phyloP scores from a whole-genome alignment of 2,888 invertebrate genomes.

The Drosophila greeni region DNA sequence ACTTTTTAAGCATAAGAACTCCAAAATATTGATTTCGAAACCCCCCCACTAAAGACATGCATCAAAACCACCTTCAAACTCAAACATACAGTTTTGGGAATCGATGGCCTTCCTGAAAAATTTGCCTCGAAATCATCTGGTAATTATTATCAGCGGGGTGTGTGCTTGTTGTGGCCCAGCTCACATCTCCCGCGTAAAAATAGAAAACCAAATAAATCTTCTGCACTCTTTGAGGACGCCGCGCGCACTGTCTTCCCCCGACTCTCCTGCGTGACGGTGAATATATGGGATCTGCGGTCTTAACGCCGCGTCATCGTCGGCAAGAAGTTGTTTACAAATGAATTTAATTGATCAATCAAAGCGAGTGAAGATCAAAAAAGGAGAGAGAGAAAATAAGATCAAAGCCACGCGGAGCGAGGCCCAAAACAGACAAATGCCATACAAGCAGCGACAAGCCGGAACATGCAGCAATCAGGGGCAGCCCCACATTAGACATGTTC shows the following conservation, averaged over 20 bases:
- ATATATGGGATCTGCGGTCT: conserved; percentile 23
- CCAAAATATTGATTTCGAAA: neutral
- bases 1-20: no score
- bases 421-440: conserved; percentile 70
- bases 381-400: conserved; percentile 55
- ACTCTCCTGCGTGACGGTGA: conserved; percentile 5
- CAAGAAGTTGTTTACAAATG: conserved; percentile 76
- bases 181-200: conserved; percentile 33
- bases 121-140: conserved; percentile 22
- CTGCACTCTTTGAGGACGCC: conserved; percentile 38
- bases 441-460: conserved; percentile 63
- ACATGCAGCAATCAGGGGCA: conserved; percentile 65
- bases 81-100: neutral
- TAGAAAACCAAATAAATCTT: conserved; percentile 48
- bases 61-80: neutral
- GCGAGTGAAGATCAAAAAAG: conserved; percentile 75
- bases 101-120: conserved; percentile 1
- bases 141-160: conserved; percentile 44
- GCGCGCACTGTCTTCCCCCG: conserved; percentile 27
- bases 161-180: conserved; percentile 36
- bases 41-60: neutral
- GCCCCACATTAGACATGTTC: conserved; percentile 61
- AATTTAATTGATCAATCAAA: conserved; percentile 78
- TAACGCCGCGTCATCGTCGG: conserved; percentile 43
- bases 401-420: conserved; percentile 60